These are phyloP conservation scores for Dryococelus australis DNA, from an alignment of 2,888 invertebrate genomes.

Conservation along the genomic window DNA sequence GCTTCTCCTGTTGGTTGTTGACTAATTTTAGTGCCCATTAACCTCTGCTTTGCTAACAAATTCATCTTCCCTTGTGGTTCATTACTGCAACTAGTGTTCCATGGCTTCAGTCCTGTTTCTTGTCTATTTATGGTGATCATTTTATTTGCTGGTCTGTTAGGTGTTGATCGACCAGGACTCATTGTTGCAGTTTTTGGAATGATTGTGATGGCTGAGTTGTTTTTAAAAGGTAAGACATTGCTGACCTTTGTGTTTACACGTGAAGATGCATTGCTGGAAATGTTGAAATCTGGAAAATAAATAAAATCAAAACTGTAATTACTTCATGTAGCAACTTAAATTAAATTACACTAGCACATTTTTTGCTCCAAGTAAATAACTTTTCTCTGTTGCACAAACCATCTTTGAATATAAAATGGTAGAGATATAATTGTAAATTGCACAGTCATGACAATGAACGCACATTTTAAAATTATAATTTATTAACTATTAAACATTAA, in stretches of 20 bases:
- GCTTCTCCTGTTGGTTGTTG: conserved; percentile 36
- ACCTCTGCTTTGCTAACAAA: background rate
- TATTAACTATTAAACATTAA: no score
- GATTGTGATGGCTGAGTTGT: conserved; percentile 68
- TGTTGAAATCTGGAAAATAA: conserved; percentile 29
- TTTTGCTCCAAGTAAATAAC: no score
- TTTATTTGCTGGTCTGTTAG: conserved; percentile 28
- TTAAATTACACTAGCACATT: background rate
- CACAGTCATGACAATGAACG: no score
- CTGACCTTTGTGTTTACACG: conserved; percentile 35
- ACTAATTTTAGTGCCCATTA: background rate
- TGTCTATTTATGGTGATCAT: conserved; percentile 31
- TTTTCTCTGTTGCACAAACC: no score
- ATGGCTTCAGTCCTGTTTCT: conserved; percentile 35
- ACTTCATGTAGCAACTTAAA: background rate
- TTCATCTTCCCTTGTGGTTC: background rate
- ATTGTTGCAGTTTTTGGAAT: conserved; percentile 60
- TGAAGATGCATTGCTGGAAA: conserved; percentile 25
- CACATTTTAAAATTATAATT: no score
- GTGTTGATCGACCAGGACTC: conserved; percentile 25
- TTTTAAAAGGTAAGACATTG: conserved; percentile 58
- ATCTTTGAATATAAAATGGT: no score
- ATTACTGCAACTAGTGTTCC: conserved; percentile 13
- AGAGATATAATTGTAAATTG: no score
- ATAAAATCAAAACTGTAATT: background rate